Base-by-base conservation (phyloP, 2,797 vertebrate species). In the Percopsis omiscomaycus region DNA sequence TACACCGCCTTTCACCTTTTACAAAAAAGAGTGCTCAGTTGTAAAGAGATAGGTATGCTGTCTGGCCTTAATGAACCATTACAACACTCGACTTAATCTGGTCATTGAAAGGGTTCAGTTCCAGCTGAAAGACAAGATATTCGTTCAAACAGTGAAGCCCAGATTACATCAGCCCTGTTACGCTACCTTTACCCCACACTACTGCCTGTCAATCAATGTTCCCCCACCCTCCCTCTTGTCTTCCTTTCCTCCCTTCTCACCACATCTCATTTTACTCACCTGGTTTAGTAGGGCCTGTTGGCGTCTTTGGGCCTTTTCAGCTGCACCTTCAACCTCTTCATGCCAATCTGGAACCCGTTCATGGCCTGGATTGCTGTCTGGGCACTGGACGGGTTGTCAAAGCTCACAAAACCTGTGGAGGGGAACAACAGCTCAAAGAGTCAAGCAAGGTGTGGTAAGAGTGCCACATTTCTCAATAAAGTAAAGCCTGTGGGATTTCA, bases 241-340 rank as follows among this genome's bases (percentile, higher is more conserved):
- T 15, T 28, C 29, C 13, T 56, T 32, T 10, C 55, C 50, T 11
- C 12, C 30, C 46, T 61, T 53, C 55, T 53, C 55, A 46, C 55
- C 55, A 49, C 42, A 3, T 12, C 62, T 78, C 75, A 42, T 61
- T 67, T 61, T 15, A 58, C 84, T 87, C 85, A 89, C 90, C 85
- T 88, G 77, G 72, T 84, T 96, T 91, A 98, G 90, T 98, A 98
- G 89, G 97, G 97, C 85, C 96, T 93, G 91, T 97, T 98, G 87
- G 97, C 96, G 44, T 98, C 97, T 93, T 98, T 98, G 56, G 97
- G 96, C 91, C 97, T 91, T 91, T 98, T 98, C 86, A 98, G 94
- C 92, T 98, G 96, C 80, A 98, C 97, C 93, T 98, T 98, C 91
- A 98, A 96, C 89, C 96, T 94, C 94, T 98, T 98, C 97, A 98